phyloP scores from a whole-genome alignment of 2,113 vertebrate genomes.

The Cyprinodon brontotheroides region DNA sequence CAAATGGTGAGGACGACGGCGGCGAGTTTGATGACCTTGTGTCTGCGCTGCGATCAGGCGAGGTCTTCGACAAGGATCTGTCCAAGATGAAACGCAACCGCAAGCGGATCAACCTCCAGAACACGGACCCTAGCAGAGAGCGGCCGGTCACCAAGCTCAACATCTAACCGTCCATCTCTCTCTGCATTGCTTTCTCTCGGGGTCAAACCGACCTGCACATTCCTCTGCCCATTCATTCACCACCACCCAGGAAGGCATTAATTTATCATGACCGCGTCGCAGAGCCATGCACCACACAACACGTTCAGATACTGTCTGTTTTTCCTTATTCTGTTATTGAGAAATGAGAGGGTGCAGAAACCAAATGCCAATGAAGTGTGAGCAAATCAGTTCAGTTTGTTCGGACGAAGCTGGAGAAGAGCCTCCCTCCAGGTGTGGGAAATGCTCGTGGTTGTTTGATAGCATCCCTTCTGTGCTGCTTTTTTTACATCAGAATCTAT shows the following conservation, averaged over 20 bases:
- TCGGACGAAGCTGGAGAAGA: constrained; percentile 6
- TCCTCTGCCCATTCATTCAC: constrained; percentile 49
- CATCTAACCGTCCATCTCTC: constrained; percentile 78
- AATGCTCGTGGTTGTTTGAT: constrained; percentile 30
- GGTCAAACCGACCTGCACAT: constrained; percentile 59
- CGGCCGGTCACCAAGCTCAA: constrained; percentile 95
- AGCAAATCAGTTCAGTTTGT: constrained; percentile 50
- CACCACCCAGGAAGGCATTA: constrained; percentile 41
- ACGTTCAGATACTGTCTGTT: constrained; percentile 3
- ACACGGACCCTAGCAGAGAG: constrained; percentile 88
- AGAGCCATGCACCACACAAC: constrained; percentile 38
- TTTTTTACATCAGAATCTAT: constrained; percentile 60
- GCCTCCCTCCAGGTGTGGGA: constrained; percentile 36
- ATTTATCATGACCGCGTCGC: constrained; percentile 28
- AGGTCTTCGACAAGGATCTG: constrained; percentile 98
- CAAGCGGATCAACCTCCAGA: constrained; percentile 91
- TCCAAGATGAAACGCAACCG: constrained; percentile 98
- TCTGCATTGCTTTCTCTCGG: constrained; percentile 17
- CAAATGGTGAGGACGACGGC: constrained; percentile 91
- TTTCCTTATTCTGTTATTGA: constrained; percentile 36
- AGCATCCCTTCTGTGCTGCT: constrained; percentile 36
- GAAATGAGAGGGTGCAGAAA: constrained; percentile 42
- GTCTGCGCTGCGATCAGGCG: constrained; percentile 93
- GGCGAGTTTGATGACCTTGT: constrained; percentile 98
- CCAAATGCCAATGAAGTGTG: constrained; percentile 50